Evolutionary conservation across 2,797 vertebrate species (phyloP).

Genomic region (Hydrophis major): DNA sequence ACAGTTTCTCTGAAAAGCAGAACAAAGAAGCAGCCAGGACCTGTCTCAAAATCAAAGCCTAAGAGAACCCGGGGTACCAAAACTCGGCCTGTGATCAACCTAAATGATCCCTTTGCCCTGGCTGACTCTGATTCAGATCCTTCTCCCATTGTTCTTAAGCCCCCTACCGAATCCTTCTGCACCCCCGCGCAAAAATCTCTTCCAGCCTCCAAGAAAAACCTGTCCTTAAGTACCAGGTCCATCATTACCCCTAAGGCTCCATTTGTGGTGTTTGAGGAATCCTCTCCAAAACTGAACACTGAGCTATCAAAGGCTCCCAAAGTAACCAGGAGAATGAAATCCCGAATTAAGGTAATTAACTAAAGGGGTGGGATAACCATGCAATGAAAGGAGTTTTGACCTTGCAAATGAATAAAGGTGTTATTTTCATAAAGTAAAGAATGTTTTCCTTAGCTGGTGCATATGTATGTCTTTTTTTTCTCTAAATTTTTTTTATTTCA

Average conservation of each 20-base stretch:
- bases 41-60: background rate
- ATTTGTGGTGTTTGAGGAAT: constrained; percentile 84
- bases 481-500: too few relatives aligned
- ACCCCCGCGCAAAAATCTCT: constrained; percentile 69
- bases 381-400: background rate
- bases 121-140: constrained; percentile 44
- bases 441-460: background rate
- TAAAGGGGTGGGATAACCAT: background rate
- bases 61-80: constrained; percentile 15
- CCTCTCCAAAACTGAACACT: constrained; percentile 58
- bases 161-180: constrained; percentile 28
- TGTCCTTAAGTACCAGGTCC: constrained; percentile 49
- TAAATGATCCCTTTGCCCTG: constrained; percentile 35
- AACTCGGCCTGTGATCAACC: fast-evolving
- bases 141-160: background rate
- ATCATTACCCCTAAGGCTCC: constrained; percentile 52
- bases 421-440: background rate
- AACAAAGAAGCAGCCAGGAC: fast-evolving
- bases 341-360: constrained; percentile 77
- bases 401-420: background rate
- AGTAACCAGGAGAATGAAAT: constrained; percentile 71
- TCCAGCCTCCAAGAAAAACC: constrained; percentile 7
- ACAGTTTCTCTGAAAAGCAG: background rate
- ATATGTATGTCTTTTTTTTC: too few relatives aligned
- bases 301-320: constrained; percentile 80